These are phyloP conservation scores for Trigoniulus corallinus DNA, from an alignment of 1,140 invertebrate species.

Conservation along the genomic window DNA sequence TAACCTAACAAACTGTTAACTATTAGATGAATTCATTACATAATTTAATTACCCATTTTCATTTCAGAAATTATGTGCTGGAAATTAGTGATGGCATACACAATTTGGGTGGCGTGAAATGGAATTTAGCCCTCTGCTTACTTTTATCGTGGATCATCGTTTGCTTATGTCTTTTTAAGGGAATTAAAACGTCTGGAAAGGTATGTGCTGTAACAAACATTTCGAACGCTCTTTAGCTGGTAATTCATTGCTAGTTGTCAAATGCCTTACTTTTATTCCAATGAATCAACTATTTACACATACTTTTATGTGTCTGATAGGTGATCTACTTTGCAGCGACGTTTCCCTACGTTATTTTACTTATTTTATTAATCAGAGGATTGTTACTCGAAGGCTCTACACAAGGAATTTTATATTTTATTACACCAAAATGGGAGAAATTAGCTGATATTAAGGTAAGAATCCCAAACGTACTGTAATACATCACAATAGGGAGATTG, in stretches of 20 bases:
- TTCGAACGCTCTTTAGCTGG: neutral
- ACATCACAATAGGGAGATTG: too few species aligned
- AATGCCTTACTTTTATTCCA: too few species aligned
- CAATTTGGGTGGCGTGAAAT: slow-evolving; percentile 37
- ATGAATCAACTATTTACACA: too few species aligned
- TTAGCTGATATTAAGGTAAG: slow-evolving; percentile 26
- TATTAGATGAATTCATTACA: too few species aligned
- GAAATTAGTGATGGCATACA: slow-evolving; percentile 49
- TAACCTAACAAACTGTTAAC: neutral
- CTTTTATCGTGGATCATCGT: slow-evolving; percentile 38
- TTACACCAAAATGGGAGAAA: slow-evolving; percentile 24
- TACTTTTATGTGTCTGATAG: too few species aligned
- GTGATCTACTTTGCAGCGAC: slow-evolving; percentile 32
- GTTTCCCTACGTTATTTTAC: slow-evolving; percentile 29
- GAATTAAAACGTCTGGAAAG: slow-evolving; percentile 25
- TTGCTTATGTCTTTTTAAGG: slow-evolving; percentile 34
- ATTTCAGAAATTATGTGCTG: slow-evolving; percentile 24
- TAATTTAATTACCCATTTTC: slow-evolving; percentile 2
- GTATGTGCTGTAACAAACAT: slow-evolving; percentile 9
- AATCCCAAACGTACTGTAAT: too few species aligned
- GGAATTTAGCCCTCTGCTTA: slow-evolving; percentile 16
- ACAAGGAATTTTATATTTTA: slow-evolving; percentile 32
- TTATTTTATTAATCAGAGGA: slow-evolving; percentile 24
- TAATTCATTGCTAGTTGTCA: too few species aligned
- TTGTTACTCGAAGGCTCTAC: slow-evolving; percentile 26